phyloP scores from a whole-genome alignment of 92 coral and sea anemone genomes.

The Umimayanthus kanabou region DNA sequence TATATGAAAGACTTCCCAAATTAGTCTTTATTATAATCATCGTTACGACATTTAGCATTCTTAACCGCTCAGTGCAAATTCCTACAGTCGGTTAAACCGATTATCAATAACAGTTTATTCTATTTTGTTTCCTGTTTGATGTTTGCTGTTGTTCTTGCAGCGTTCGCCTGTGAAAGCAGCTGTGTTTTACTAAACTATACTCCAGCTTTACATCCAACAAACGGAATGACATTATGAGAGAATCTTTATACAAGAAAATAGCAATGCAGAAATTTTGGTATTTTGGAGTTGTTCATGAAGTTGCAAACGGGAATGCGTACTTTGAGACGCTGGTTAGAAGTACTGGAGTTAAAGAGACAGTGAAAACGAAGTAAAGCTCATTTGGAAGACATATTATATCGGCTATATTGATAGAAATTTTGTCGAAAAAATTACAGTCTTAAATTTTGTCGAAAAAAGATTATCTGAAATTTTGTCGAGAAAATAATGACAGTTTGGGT shows the following conservation, averaged over 20 bases:
- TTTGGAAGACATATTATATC: not conserved
- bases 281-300: conserved; percentile 20
- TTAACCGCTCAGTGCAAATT: too few relatives aligned
- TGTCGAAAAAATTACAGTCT: too few relatives aligned
- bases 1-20: not conserved
- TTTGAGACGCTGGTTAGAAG: conserved; percentile 13
- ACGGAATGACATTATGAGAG: not conserved
- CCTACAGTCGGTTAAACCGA: too few relatives aligned
- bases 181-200: conserved; percentile 3
- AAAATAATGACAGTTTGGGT: too few relatives aligned
- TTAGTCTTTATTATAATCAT: conserved; percentile 9
- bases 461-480: too few relatives aligned
- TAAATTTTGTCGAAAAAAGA: too few relatives aligned
- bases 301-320: conserved; percentile 24
- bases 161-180: conserved; percentile 1
- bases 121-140: conserved; percentile 14
- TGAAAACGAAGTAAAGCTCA: too few relatives aligned
- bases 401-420: not conserved
- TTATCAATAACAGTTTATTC: not conserved
- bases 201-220: conserved; percentile 13
- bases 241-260: not conserved
- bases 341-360: too few relatives aligned
- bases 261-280: conserved; percentile 28
- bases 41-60: not conserved
- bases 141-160: conserved; percentile 1